Evolutionary conservation across 2,113 vertebrate species (phyloP).

Genomic region (Chionis minor): DNA sequence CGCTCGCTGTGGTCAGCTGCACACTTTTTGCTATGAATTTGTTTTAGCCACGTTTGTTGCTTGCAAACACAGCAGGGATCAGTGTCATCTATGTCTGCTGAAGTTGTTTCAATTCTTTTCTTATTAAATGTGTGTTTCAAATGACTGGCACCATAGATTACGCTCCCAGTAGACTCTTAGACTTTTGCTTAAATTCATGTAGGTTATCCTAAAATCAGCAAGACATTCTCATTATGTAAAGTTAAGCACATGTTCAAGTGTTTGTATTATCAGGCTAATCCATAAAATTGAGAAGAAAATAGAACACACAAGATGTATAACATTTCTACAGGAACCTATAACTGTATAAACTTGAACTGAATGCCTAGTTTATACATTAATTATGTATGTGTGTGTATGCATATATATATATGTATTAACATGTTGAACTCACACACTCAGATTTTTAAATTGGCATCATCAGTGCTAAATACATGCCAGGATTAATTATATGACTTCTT

Average conservation of each 20-base stretch:
- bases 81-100: neutral
- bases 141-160: neutral
- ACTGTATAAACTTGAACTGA: neutral
- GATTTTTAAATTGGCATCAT: neutral
- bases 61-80: neutral
- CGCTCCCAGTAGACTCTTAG: neutral
- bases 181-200: conserved; percentile 17
- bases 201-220: conserved; percentile 36
- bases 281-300: conserved; percentile 35
- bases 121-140: conserved; percentile 27
- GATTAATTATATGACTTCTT: conserved; percentile 41
- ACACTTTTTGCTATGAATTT: neutral
- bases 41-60: neutral
- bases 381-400: neutral
- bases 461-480: neutral
- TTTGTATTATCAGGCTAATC: conserved; percentile 9
- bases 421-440: neutral
- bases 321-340: neutral
- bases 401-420: neutral
- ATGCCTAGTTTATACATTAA: neutral
- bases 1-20: neutral
- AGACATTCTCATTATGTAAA: conserved; percentile 38
- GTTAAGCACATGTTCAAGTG: conserved; percentile 18
- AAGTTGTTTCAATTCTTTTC: conserved; percentile 13
- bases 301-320: neutral